phyloP scores from a whole-genome alignment of 2,888 invertebrate genomes.

The Cosmia pyralina region DNA sequence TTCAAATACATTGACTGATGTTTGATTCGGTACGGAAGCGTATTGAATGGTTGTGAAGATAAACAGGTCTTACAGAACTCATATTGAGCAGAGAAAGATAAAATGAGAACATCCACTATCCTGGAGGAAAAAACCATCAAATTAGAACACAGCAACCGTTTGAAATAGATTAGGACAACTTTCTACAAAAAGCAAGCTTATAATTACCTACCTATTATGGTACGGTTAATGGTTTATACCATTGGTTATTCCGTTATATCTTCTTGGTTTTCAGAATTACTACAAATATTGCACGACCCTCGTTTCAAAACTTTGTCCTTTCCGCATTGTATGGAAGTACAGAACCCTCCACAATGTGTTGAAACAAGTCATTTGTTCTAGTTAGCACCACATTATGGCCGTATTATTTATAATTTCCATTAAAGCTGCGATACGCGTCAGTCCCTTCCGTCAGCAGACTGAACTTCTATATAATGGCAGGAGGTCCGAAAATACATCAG shows the following conservation, averaged over 20 bases:
- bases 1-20: too few species aligned
- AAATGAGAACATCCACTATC: background rate
- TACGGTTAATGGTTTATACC: background rate
- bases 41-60: too few species aligned
- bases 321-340: constrained; percentile 13
- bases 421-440: constrained; percentile 70
- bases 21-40: too few species aligned
- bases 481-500: constrained; percentile 29
- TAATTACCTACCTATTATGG: too few species aligned
- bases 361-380: constrained; percentile 58
- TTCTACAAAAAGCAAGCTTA: background rate
- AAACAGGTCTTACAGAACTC: too few species aligned
- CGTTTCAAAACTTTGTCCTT: background rate
- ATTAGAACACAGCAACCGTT: background rate
- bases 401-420: constrained; percentile 70
- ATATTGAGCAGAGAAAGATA: background rate
- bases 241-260: background rate
- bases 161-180: background rate
- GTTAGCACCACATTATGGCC: constrained; percentile 63
- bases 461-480: constrained; percentile 60
- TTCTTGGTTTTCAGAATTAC: background rate
- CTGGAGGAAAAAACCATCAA: background rate
- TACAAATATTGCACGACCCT: background rate
- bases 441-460: constrained; percentile 9
- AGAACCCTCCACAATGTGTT: constrained; percentile 57